Evolutionary conservation across 1,140 invertebrate genomes (phyloP).

Genomic region (Helicoverpa zea): DNA sequence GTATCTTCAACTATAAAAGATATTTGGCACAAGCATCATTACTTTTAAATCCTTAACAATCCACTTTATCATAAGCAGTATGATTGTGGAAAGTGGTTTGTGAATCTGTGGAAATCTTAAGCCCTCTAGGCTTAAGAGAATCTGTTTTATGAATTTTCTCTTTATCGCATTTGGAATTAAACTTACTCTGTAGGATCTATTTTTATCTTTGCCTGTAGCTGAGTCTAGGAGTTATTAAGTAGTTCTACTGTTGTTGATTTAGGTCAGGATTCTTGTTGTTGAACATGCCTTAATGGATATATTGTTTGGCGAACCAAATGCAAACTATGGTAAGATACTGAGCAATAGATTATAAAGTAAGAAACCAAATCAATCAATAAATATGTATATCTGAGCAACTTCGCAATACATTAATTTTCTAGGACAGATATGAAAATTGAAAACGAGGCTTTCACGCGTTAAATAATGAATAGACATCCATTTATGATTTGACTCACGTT

Average conservation of each 20-base stretch:
- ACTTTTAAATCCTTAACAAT: too few species aligned
- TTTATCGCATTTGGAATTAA: background rate
- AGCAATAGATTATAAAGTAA: too few species aligned
- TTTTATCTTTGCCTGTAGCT: background rate
- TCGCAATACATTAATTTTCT: too few species aligned
- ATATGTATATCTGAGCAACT: too few species aligned
- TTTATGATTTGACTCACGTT: conserved; percentile 14
- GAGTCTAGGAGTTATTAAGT: background rate
- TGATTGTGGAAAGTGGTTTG: conserved; percentile 10
- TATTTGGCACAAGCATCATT: background rate
- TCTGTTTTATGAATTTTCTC: conserved; percentile 32
- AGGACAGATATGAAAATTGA: too few species aligned
- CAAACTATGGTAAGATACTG: too few species aligned
- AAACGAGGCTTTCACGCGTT: too few species aligned
- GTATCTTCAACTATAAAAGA: background rate
- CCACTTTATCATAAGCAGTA: conserved; percentile 1
- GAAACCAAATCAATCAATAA: too few species aligned
- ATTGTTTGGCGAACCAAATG: too few species aligned
- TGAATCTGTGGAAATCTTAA: conserved; percentile 20
- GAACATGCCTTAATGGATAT: too few species aligned
- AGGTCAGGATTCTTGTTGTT: too few species aligned
- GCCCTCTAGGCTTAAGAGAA: background rate
- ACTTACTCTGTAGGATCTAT: background rate
- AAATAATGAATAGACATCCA: background rate
- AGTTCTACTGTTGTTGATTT: background rate